These are phyloP conservation scores for Paedocypris sp. DNA, from an alignment of 2,113 vertebrate species.

Conservation along the genomic window DNA sequence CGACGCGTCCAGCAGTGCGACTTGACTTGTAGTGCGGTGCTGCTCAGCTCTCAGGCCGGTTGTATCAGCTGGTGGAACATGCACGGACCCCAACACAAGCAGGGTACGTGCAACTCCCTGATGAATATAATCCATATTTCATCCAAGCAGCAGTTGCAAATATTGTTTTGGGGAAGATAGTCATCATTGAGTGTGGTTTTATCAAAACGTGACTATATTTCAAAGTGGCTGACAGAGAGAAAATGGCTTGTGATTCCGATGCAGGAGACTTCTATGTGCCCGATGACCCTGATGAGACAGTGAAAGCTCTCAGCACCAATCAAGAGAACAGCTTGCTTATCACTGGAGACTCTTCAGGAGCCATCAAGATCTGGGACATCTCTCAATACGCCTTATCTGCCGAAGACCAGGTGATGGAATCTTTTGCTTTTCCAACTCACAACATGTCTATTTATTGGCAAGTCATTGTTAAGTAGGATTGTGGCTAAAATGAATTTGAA, in stretches of 20 bases:
- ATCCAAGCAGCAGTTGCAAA: no score
- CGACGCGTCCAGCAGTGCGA: slow-evolving; percentile 17
- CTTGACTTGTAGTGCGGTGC: slow-evolving; percentile 27
- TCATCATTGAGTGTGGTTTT: no score
- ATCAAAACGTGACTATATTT: no score
- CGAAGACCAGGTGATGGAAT: slow-evolving; percentile 1
- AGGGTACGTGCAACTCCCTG: slow-evolving; percentile 1
- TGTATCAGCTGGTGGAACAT: slow-evolving; percentile 39
- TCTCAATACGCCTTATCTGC: slow-evolving; percentile 33
- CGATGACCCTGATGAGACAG: slow-evolving; percentile 21
- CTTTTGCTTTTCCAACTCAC: no score
- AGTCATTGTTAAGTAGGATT: no score
- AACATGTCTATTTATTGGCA: no score
- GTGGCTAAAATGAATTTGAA: no score
- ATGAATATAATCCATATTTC: no score
- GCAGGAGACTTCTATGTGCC: slow-evolving; percentile 48
- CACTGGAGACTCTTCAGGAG: slow-evolving; percentile 48
- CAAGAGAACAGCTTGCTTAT: slow-evolving; percentile 49
- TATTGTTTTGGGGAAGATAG: no score
- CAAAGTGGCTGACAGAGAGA: no score
- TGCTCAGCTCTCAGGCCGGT: slow-evolving; percentile 41
- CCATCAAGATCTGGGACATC: slow-evolving; percentile 51
- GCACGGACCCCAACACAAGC: slow-evolving; percentile 19
- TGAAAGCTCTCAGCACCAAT: slow-evolving; percentile 46
- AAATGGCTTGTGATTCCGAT: background rate